Conservation (phyloP, 2,888 invertebrate genomes). For the Heteromyza rotundicornis region DNA sequence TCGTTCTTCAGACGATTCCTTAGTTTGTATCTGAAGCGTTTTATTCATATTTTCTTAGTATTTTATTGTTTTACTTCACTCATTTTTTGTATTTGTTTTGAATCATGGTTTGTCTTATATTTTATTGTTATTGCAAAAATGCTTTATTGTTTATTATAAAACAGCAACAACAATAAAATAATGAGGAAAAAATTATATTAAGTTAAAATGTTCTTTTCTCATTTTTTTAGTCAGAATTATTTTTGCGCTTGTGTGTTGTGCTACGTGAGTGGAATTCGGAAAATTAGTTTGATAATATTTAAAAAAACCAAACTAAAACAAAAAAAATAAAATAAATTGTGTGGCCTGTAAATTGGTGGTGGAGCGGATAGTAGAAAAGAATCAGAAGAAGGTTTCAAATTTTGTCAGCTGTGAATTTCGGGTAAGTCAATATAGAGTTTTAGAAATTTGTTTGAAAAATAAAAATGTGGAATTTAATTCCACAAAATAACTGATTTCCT, state of each 20-base stretch:
- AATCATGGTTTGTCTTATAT: neutral
- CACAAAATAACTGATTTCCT: too few species aligned
- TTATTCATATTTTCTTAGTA: neutral
- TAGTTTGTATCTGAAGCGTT: slow-evolving; percentile 1
- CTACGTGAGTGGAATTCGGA: neutral
- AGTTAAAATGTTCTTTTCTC: neutral
- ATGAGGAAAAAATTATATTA: neutral
- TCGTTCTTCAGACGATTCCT: neutral
- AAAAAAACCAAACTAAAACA: too few species aligned
- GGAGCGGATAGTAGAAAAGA: too few species aligned
- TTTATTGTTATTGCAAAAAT: neutral
- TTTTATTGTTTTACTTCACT: neutral
- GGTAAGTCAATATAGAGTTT: too few species aligned
- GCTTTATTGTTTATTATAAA: neutral
- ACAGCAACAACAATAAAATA: neutral
- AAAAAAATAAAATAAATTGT: too few species aligned
- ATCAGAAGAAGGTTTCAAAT: too few species aligned
- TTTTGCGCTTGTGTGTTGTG: neutral
- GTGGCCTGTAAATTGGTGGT: too few species aligned
- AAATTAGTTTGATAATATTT: neutral
- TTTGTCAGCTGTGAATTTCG: too few species aligned
- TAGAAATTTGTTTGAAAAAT: too few species aligned
- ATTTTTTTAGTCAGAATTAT: neutral
- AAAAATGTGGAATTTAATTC: too few species aligned
- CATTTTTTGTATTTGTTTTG: neutral